Evolutionary conservation across 1,140 invertebrate species (phyloP), one percentile per base, ranked within the genome.

Genomic region (Diorhabda sublineata): DNA sequence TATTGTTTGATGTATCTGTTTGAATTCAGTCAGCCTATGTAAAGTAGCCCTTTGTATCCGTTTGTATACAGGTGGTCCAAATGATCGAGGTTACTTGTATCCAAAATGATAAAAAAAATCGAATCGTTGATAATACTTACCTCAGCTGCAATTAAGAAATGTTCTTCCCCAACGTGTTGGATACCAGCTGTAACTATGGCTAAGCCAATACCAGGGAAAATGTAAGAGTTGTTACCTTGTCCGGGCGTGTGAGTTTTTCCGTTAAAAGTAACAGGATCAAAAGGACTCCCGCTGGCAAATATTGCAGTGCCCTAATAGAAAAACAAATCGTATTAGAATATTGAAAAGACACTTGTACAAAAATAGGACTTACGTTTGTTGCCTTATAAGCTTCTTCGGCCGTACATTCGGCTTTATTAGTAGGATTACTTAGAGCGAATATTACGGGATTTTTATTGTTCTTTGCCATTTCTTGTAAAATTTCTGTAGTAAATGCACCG

Each of bases 161-260:
- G 86, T 71, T 95, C 91, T 75, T 98, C 94, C 2, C 90, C 87
- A 78, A 98, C 96, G 72, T 88, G 91, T 73, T 90, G 85, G 79
- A 97, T 91, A 63, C 92, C 92, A 56, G 89, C 88, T 75, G 86
- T 89, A 65, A 98, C 90, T 45, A 92, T 90, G 60, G 91, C 96
- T 4, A 98, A 84, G 26, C 93, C 95, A 9, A 98, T 88, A 42
- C 96, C 96, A 11, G 96, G 96, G 85, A 98, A 98, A 75, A 97
- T 97, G 82, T 98, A 98, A 0, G 96, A 91, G 83, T 98, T 98
- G 83, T 98, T 98, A 68, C 95, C 95, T 83, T 98, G 96, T 1
- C 96, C 96, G 2, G 96, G 94, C 77, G 89, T 80, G 76, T 86
- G 91, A 7, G 87, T 90, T 75, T 91, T 89, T 0, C 92, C 93